Percentiles rank a stretch among this genome's conserved stretches.
Evolutionary conservation across 2,888 invertebrate genomes (phyloP).

Genomic region (Rhingia rostrata): DNA sequence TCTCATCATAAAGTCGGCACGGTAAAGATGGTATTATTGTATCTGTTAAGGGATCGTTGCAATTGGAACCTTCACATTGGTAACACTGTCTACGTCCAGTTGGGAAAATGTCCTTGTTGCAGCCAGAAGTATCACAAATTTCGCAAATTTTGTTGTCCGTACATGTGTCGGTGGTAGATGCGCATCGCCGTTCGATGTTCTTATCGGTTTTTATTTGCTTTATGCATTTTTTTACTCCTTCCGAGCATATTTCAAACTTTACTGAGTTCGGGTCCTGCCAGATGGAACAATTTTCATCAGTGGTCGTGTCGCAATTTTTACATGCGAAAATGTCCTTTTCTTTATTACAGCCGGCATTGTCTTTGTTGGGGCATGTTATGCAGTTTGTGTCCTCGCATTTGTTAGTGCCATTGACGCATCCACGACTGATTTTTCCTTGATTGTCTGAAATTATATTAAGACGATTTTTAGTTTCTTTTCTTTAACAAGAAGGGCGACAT

Average conservation of each 20-base stretch:
- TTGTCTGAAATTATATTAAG: constrained; percentile 33
- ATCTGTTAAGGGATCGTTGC: constrained; percentile 55
- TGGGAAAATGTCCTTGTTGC: constrained; percentile 77
- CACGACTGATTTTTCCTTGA: constrained; percentile 74
- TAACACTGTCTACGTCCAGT: constrained; percentile 75
- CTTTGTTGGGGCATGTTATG: background rate
- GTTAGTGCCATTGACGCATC: constrained; percentile 51
- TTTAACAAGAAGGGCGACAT: background rate
- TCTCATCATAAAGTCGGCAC: constrained; percentile 73
- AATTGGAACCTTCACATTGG: constrained; percentile 73
- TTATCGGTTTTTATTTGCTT: constrained; percentile 73
- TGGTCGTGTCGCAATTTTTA: constrained; percentile 75
- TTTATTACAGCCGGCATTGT: background rate
- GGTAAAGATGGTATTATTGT: constrained; percentile 23
- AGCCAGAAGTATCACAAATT: constrained; percentile 56
- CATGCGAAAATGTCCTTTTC: constrained; percentile 70
- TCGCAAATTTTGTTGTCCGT: constrained; percentile 60
- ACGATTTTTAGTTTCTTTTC: background rate
- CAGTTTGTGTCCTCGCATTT: constrained; percentile 70
- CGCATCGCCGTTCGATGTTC: constrained; percentile 75
- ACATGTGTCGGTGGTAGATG: constrained; percentile 21
- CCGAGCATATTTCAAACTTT: constrained; percentile 73
- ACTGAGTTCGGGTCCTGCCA: constrained; percentile 42
- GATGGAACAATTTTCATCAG: constrained; percentile 74
- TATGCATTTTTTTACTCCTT: constrained; percentile 73